phyloP scores from a whole-genome alignment of 2,888 invertebrate genomes.

The Steinernema hermaphroditum region DNA sequence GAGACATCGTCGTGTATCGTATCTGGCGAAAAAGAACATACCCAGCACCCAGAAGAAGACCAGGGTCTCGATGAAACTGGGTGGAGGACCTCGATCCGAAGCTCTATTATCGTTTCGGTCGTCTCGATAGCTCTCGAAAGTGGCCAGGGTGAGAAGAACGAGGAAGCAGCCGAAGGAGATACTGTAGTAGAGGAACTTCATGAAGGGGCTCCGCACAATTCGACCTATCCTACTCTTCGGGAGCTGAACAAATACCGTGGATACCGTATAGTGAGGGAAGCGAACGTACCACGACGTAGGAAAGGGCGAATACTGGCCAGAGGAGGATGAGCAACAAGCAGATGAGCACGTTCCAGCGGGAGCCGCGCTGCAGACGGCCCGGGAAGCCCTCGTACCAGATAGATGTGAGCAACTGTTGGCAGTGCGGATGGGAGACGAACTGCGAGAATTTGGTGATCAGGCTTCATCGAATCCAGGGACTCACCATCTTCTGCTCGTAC shows the following conservation, averaged over 20 bases:
- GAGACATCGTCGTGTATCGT: conserved; percentile 4
- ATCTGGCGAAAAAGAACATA: conserved; percentile 48
- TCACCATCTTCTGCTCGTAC: conserved; percentile 72
- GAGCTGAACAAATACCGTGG: conserved; percentile 41
- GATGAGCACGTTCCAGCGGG: conserved; percentile 68
- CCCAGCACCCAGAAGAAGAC: conserved; percentile 71
- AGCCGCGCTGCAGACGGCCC: conserved; percentile 69
- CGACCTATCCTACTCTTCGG: conserved; percentile 70
- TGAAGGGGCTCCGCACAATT: conserved; percentile 71
- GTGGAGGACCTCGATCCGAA: conserved; percentile 69
- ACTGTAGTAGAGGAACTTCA: conserved; percentile 72
- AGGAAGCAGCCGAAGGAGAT: conserved; percentile 72
- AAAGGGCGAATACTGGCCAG: conserved; percentile 69
- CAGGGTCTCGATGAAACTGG: conserved; percentile 70
- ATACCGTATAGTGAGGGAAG: background rate
- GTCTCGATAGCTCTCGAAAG: conserved; percentile 61
- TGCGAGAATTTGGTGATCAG: conserved; percentile 60
- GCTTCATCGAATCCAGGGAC: too few relatives aligned
- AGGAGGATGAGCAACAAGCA: conserved; percentile 69
- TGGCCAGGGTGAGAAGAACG: conserved; percentile 69
- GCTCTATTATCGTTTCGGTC: conserved; percentile 55
- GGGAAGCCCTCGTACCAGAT: conserved; percentile 72
- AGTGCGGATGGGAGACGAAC: conserved; percentile 72
- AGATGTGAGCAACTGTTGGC: conserved; percentile 71
- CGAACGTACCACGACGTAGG: conserved; percentile 56